Evolutionary conservation across 2,797 vertebrate species (phyloP), one percentile per base, ranked within the genome.

Genomic region (Megalops cyprinoides): DNA sequence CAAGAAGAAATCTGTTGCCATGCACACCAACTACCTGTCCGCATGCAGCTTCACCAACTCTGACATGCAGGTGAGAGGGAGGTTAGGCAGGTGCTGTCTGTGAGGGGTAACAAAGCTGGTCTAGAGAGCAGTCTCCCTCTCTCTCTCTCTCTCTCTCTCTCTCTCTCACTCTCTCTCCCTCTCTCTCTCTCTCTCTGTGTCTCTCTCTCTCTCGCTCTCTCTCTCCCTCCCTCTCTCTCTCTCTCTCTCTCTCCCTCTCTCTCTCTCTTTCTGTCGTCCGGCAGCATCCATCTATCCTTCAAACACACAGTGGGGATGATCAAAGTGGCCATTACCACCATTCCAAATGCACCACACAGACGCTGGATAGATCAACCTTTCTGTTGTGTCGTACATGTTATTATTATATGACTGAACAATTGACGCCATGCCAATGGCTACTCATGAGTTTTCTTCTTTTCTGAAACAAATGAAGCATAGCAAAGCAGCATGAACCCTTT

Each of bases 11-110:
- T 99, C 98, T 0, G 98, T 99, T 46, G 98, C 98, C 51, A 99
- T 99, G 98, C 98, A 99, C 89, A 99, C 98, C 82, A 99, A 99
- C 93, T 99, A 99, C 90, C 90, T 99, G 90, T 99, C 98, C 0
- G 98, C 98, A 78, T 99, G 98, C 91, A 98, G 97, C 94, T 99
- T 99, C 92, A 99, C 98, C 84, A 99, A 99, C 93, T 99, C 98
- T 0, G 98, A 99, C 86, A 99, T 99, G 98, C 98, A 99, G 97
- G 98, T 98, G 88, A 93, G 86, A 82, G 28, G 8, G 28, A 18
- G 74, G 31, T 53, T 37, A 31, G 42, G 53, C 56, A 4, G 10
- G 71, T n/a, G 2, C 10, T 2, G 51, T 53, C n/a, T n/a, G n/a
- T n/a, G n/a, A 53, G 18, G 51, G 51, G 18, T 53, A 0, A 69